Percentiles rank a stretch among this genome's conserved stretches.
Evolutionary conservation across 1,140 invertebrate species (phyloP).

Genomic region (Microplitis demolitor): DNA sequence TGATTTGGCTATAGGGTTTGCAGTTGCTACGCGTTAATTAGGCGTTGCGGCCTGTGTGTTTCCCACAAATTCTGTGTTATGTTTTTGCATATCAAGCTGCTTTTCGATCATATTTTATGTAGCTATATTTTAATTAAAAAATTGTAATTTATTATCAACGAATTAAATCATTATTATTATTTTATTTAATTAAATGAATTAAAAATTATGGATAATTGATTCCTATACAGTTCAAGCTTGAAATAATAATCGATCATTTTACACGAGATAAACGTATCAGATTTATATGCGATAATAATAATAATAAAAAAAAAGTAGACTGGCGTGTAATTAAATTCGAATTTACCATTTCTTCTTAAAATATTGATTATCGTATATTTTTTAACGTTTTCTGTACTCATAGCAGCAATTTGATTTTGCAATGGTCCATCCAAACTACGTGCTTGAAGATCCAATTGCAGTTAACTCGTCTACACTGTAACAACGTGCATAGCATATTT

Average conservation of each 20-base stretch:
- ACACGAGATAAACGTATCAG: no score
- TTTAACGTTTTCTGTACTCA: not conserved
- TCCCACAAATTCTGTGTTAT: conserved; percentile 36
- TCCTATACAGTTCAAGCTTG: no score
- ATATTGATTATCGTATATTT: not conserved
- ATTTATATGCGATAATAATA: no score
- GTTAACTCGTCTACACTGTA: conserved; percentile 26
- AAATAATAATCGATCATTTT: no score
- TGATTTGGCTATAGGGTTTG: conserved; percentile 25
- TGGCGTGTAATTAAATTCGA: no score
- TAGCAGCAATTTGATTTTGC: not conserved
- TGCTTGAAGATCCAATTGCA: conserved; percentile 7
- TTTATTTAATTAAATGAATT: no score
- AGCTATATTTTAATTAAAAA: not conserved
- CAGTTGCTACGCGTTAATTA: conserved; percentile 42
- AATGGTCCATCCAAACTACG: conserved; percentile 8
- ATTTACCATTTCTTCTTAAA: no score
- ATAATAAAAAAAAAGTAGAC: no score
- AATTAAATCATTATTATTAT: no score
- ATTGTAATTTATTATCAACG: not conserved
- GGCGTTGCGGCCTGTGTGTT: conserved; percentile 23
- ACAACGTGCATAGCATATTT: conserved; percentile 23
- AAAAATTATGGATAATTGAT: no score
- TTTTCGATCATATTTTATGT: not conserved
- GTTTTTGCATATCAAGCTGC: not conserved